These are phyloP conservation scores for Liolophura sinensis DNA, from an alignment of 1,140 invertebrate genomes.

Conservation along the genomic window DNA sequence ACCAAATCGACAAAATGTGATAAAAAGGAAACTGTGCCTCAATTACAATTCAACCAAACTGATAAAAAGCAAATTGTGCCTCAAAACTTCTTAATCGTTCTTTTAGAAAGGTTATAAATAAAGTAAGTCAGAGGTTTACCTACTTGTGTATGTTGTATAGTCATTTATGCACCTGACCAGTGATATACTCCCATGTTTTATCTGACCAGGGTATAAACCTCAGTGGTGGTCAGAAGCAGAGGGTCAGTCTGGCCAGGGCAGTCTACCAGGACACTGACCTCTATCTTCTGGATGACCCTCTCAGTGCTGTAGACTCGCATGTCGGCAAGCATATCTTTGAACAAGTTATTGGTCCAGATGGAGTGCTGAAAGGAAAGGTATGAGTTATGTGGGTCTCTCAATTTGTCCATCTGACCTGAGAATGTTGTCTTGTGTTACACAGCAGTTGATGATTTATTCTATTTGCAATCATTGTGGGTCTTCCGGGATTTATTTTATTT, in stretches of 20 bases:
- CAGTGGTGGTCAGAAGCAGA: slow-evolving; percentile 64
- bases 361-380: slow-evolving; percentile 65
- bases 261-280: slow-evolving; percentile 67
- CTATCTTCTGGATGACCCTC: slow-evolving; percentile 71
- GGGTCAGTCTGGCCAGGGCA: slow-evolving; percentile 60
- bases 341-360: slow-evolving; percentile 58
- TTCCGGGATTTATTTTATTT: too few relatives aligned
- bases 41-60: too few relatives aligned
- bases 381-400: neutral
- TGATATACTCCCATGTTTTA: neutral
- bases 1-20: too few relatives aligned
- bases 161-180: neutral
- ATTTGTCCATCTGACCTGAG: neutral
- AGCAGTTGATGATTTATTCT: neutral
- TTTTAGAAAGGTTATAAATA: too few relatives aligned
- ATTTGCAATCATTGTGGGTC: neutral
- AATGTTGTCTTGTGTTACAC: neutral
- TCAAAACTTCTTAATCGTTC: too few relatives aligned
- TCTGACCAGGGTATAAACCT: slow-evolving; percentile 52
- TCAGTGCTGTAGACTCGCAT: slow-evolving; percentile 63
- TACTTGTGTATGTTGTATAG: too few relatives aligned
- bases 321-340: slow-evolving; percentile 60
- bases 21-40: too few relatives aligned
- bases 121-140: too few relatives aligned
- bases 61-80: too few relatives aligned